Conservation (phyloP, 2,113 vertebrate genomes). For the Rhipidura dahli region DNA sequence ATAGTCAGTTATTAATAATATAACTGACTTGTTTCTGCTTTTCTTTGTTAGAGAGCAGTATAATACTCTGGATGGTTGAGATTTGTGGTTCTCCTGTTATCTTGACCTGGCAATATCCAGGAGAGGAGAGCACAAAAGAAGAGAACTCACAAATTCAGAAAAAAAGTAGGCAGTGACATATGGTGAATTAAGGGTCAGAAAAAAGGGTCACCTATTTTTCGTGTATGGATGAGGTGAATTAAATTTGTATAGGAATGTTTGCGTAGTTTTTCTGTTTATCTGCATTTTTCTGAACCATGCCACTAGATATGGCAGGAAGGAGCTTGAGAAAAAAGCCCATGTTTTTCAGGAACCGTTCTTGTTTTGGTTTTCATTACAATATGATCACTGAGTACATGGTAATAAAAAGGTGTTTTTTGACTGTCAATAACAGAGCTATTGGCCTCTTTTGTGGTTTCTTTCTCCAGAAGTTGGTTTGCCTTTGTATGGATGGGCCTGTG, state of each 20-base stretch:
- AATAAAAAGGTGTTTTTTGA: background rate
- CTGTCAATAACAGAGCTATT: background rate
- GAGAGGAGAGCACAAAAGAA: background rate
- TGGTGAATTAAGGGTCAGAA: background rate
- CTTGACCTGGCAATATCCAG: background rate
- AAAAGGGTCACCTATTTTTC: fast-evolving
- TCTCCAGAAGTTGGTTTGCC: background rate
- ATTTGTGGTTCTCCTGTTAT: background rate
- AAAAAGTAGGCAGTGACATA: background rate
- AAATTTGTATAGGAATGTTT: background rate
- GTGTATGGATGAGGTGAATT: fast-evolving
- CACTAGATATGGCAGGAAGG: background rate
- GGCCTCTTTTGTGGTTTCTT: background rate
- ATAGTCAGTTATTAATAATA: no score
- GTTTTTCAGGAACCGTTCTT: background rate
- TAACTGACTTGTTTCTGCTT: background rate
- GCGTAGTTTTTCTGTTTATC: background rate
- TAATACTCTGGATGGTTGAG: background rate
- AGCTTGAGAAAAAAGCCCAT: background rate
- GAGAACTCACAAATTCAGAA: background rate
- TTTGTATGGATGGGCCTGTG: background rate
- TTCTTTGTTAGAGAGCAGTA: background rate
- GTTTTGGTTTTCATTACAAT: background rate
- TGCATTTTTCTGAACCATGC: background rate
- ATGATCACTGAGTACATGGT: background rate